Percentiles rank a stretch among this genome's conserved stretches.
Conservation (phyloP, 2,113 vertebrate species). For the Talpa occidentalis region DNA sequence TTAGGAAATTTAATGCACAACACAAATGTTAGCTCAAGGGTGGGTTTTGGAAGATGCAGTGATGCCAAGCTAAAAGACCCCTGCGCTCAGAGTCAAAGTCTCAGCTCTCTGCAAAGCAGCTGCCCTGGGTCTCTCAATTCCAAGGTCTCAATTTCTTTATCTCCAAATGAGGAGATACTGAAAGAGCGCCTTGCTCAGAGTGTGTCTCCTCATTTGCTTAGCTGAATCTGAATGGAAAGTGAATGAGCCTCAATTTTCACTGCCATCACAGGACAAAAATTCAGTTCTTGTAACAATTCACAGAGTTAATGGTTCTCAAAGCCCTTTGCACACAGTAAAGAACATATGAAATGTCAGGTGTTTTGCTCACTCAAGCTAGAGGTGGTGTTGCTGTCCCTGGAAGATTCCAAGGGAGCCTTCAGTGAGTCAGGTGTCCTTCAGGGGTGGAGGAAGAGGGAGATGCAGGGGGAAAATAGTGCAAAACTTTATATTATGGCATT, state of each 20-base stretch:
- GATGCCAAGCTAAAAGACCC: not conserved
- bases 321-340: not conserved
- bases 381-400: not conserved
- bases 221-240: constrained; percentile 1
- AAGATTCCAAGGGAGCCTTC: not conserved
- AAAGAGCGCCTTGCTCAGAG: not conserved
- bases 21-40: not conserved
- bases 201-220: not conserved
- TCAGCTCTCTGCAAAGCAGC: not conserved
- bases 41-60: not conserved
- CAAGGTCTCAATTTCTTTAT: not conserved
- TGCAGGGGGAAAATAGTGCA: not conserved
- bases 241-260: not conserved
- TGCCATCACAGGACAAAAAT: not conserved
- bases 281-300: not conserved
- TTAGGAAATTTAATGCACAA: not conserved
- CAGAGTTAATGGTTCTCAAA: not conserved
- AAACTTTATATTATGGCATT: not conserved
- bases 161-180: not conserved
- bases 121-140: not conserved
- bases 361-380: not conserved
- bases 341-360: not conserved
- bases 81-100: not conserved
- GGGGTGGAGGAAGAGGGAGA: not conserved
- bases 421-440: not conserved